Conservation (phyloP, 1,140 invertebrate species). For the Papilio machaon region DNA sequence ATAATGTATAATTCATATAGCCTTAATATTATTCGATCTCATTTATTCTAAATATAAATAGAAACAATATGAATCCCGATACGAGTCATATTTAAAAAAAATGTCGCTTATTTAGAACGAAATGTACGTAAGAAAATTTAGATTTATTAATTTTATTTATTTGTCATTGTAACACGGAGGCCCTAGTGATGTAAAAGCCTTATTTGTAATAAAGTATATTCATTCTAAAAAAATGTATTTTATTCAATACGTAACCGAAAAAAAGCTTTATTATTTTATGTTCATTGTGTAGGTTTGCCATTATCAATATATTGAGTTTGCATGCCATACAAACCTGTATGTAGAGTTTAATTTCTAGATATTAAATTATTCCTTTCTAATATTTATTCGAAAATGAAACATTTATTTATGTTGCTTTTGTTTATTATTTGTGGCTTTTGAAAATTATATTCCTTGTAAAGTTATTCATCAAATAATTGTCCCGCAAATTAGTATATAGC, state of each 20-base stretch:
- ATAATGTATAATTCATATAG: conserved; percentile 41
- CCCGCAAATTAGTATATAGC: too few relatives aligned
- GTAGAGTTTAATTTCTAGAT: conserved; percentile 31
- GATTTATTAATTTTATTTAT: conserved; percentile 64
- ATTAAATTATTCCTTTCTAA: neutral
- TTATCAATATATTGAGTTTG: conserved; percentile 65
- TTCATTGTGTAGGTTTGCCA: conserved; percentile 81
- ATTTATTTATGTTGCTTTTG: neutral
- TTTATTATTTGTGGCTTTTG: neutral
- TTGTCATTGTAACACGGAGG: conserved; percentile 72
- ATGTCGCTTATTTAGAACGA: conserved; percentile 57
- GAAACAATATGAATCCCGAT: conserved; percentile 47
- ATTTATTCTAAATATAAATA: conserved; percentile 47
- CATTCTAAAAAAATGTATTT: conserved; percentile 71
- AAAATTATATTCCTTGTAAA: neutral
- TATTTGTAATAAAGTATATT: conserved; percentile 80
- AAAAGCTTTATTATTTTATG: conserved; percentile 63
- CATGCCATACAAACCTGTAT: conserved; percentile 49
- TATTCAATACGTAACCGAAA: conserved; percentile 65
- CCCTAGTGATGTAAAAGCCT: conserved; percentile 70
- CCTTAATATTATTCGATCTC: conserved; percentile 59
- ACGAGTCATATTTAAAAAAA: conserved; percentile 51
- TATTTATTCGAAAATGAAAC: neutral
- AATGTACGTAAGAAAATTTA: conserved; percentile 52
- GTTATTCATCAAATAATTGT: too few relatives aligned